Percentiles rank a stretch among this genome's conserved stretches.
Evolutionary conservation across 2,113 vertebrate genomes (phyloP).

Genomic region (Pterophyllum scalare): DNA sequence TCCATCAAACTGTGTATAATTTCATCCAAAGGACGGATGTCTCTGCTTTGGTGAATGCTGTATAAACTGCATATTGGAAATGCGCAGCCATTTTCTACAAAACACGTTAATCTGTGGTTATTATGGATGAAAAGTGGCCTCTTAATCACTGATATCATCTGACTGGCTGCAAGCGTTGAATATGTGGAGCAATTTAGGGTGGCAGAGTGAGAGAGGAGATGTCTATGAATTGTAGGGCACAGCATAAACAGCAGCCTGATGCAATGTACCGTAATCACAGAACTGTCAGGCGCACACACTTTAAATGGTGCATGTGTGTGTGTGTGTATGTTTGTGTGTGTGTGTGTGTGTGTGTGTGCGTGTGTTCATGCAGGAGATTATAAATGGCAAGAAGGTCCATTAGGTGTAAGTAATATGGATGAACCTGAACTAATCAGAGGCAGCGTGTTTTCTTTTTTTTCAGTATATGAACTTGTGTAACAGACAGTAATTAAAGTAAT

Average conservation of each 20-base stretch:
- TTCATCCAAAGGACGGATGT: background rate
- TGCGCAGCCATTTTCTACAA: background rate
- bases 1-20: background rate
- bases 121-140: constrained; percentile 2
- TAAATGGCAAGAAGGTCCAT: constrained; percentile 38
- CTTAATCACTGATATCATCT: constrained; percentile 11
- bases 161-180: background rate
- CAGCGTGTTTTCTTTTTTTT: constrained; percentile 1
- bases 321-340: background rate
- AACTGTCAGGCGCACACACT: constrained; percentile 47
- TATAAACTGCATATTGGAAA: background rate
- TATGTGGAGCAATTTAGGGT: constrained; percentile 9
- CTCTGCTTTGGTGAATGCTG: background rate
- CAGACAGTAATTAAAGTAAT: constrained; percentile 57
- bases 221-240: constrained; percentile 23
- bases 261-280: constrained; percentile 59
- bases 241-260: constrained; percentile 54
- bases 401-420: constrained; percentile 42
- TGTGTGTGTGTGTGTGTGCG: constrained; percentile 17
- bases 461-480: constrained; percentile 15
- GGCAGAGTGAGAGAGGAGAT: background rate
- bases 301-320: background rate
- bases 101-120: background rate
- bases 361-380: constrained; percentile 45
- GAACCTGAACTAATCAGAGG: constrained; percentile 40